Conservation (phyloP, 2,113 vertebrate species). For the Phrynosoma platyrhinos region DNA sequence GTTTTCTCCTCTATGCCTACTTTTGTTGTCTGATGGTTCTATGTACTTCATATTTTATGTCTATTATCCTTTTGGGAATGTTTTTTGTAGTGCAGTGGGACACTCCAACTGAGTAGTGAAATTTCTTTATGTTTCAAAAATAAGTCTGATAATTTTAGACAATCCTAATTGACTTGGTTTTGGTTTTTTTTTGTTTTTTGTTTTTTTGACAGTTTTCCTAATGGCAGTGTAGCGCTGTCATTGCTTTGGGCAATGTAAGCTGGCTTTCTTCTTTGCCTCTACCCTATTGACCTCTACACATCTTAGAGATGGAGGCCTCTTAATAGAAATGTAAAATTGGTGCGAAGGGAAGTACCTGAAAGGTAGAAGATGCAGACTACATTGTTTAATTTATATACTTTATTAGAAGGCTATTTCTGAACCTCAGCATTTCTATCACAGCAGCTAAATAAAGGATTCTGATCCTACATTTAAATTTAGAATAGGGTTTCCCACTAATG, state of each 20-base stretch:
- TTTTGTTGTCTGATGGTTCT: background rate
- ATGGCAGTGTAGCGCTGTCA: background rate
- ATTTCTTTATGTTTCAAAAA: constrained; percentile 1
- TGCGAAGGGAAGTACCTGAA: background rate
- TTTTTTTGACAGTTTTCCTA: too few relatives aligned
- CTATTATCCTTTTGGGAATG: background rate
- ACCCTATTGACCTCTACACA: background rate
- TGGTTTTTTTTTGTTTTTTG: too few relatives aligned
- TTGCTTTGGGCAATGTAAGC: background rate
- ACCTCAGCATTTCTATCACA: background rate
- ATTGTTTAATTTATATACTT: background rate
- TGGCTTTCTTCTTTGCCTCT: background rate
- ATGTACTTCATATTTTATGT: background rate
- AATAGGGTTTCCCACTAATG: background rate
- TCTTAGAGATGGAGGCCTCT: background rate
- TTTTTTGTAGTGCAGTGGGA: background rate
- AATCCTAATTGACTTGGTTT: background rate
- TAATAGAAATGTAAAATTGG: background rate
- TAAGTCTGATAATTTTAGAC: constrained; percentile 3
- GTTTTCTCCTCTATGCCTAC: background rate
- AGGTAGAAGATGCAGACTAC: background rate
- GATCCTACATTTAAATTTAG: background rate
- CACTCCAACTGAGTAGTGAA: background rate
- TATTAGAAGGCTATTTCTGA: background rate
- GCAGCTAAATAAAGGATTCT: background rate